Conservation (phyloP, 2,888 invertebrate species). For the Trichacis sp. region DNA sequence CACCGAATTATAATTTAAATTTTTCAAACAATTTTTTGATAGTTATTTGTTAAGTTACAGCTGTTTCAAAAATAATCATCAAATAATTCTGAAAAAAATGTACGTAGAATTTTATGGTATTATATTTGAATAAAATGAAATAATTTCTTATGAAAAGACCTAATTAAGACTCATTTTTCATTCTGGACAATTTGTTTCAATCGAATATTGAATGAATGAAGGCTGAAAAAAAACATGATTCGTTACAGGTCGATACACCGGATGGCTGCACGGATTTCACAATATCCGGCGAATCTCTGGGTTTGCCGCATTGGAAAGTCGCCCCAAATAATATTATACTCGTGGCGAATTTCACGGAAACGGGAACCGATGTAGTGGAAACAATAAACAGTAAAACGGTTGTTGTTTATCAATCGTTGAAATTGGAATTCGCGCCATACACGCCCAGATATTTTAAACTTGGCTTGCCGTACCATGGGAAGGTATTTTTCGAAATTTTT, state of each 20-base stretch:
- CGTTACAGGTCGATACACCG: constrained; percentile 39
- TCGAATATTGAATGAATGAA: too few relatives aligned
- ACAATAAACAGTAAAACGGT: constrained; percentile 74
- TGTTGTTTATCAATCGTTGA: constrained; percentile 72
- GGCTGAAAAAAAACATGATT: too few relatives aligned
- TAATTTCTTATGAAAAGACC: too few relatives aligned
- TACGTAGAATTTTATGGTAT: too few relatives aligned
- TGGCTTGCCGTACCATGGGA: constrained; percentile 79
- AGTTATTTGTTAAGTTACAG: too few relatives aligned
- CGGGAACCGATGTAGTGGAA: constrained; percentile 76
- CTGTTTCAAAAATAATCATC: too few relatives aligned
- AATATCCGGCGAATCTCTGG: constrained; percentile 61
- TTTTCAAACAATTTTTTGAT: too few relatives aligned
- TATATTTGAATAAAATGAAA: too few relatives aligned
- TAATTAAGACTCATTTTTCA: too few relatives aligned
- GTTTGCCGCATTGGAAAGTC: constrained; percentile 61
- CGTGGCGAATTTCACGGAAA: constrained; percentile 71
- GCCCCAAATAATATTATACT: constrained; percentile 64
- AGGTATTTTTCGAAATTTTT: constrained; percentile 65
- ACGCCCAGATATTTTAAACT: constrained; percentile 76
- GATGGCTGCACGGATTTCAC: constrained; percentile 65
- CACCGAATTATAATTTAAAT: too few relatives aligned
- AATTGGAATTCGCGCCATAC: constrained; percentile 73
- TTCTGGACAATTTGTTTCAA: too few relatives aligned
- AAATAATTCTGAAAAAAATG: too few relatives aligned